Evolutionary conservation across 2,888 invertebrate species (phyloP), one percentile per base, ranked within the genome.

Genomic region (Eumacrocentrus americanus): DNA sequence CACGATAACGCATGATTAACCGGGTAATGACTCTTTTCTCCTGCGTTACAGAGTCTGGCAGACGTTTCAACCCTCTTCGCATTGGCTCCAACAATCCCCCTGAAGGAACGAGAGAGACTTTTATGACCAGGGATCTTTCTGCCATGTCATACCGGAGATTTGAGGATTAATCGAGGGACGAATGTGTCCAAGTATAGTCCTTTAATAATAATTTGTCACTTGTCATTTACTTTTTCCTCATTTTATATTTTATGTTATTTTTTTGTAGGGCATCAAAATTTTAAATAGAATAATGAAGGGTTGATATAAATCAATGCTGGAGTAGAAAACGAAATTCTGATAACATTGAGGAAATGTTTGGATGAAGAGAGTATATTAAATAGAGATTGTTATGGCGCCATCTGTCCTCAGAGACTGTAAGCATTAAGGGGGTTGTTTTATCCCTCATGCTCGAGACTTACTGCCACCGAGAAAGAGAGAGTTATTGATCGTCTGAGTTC

Each of bases 1-100:
- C 78, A 76, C 77, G 78, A 79, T 79, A 78, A 77, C 77, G 78
- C 79, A 79, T 78, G 80, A 80, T 80, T 80, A 80, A 79, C 75
- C 70, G 70, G 72, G 77, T 80, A 80, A 80, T 80, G 79, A 80
- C 76, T 77, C 29, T 29, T 29, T 73, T 72, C 64, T 65, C 67
- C 69, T 66, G 61, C 60, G 40, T 38, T 22, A 44, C 22, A 9
- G 14, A 44, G 12, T 16, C 7, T 22, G 20, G 23, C 34, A n/a
- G 38, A 54, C 40, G 35, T 23, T 44, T 50, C 50, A 58, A 29
- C 46, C 35, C 29, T 60, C 65, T 61, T 59, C 63, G 46, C 48
- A 50, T n/a, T n/a, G n/a, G n/a, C n/a, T n/a, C n/a, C n/a, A n/a
- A n/a, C 58, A 29, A 59, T 54, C 51, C 44, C 58, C 4, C 42